Conservation (phyloP, 2,113 vertebrate genomes). For the Globicephala melas region DNA sequence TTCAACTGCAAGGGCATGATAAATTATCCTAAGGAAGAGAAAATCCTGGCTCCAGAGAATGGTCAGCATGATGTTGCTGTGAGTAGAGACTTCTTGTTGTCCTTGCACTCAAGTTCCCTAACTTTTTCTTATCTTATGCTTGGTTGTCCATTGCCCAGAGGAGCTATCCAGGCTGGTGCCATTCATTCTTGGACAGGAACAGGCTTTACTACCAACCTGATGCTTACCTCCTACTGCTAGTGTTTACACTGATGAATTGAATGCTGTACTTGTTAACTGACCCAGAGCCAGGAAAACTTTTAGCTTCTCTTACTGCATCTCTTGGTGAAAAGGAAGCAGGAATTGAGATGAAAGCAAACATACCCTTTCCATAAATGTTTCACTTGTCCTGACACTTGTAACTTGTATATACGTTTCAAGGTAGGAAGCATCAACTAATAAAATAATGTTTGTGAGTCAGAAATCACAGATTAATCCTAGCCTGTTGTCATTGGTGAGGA, state of each 20-base stretch:
- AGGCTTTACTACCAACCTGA: not conserved
- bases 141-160: not conserved
- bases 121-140: not conserved
- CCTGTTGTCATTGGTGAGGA: not conserved
- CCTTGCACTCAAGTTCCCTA: not conserved
- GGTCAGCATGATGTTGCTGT: not conserved
- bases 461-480: not conserved
- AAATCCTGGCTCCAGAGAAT: not conserved
- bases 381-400: not conserved
- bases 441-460: not conserved
- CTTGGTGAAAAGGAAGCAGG: not conserved
- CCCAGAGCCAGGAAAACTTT: not conserved
- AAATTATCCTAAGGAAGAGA: not conserved
- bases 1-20: not conserved
- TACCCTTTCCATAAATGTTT: not conserved
- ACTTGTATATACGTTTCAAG: not conserved
- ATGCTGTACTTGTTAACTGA: not conserved
- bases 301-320: not conserved
- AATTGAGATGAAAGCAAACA: not conserved
- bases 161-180: not conserved
- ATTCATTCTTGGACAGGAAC: not conserved
- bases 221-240: not conserved
- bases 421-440: not conserved
- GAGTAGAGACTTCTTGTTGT: not conserved
- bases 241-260: not conserved